These are phyloP conservation scores for Acanthornis magna DNA, from an alignment of 2,797 vertebrate species.

Conservation along the genomic window DNA sequence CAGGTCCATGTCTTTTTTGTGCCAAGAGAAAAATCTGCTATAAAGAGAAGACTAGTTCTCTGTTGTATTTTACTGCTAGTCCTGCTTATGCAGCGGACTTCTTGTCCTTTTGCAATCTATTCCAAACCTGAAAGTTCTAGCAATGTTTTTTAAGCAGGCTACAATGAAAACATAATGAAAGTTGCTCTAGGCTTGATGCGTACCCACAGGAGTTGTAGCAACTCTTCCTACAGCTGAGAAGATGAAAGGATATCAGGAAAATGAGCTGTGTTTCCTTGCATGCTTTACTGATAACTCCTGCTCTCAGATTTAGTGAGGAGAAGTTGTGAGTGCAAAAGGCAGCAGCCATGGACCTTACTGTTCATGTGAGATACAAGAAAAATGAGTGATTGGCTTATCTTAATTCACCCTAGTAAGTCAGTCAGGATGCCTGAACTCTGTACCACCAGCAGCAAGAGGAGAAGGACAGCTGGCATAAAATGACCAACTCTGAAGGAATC, in stretches of 20 bases:
- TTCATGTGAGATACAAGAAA: background rate
- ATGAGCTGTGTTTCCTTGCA: background rate
- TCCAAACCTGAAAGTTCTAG: background rate
- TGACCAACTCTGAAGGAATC: background rate
- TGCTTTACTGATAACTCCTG: background rate
- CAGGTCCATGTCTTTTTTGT: background rate
- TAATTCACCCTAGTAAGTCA: background rate
- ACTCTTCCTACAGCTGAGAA: background rate
- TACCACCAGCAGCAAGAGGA: background rate
- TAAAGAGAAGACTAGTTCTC: background rate
- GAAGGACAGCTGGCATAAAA: background rate
- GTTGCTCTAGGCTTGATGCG: background rate
- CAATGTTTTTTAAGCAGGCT: background rate
- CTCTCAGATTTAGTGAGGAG: background rate
- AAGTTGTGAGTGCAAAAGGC: rapidly evolving
- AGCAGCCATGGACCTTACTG: background rate
- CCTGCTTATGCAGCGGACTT: background rate
- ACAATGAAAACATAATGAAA: background rate
- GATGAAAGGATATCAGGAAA: background rate
- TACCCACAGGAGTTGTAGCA: background rate
- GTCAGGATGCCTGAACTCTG: background rate
- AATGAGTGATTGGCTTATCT: background rate
- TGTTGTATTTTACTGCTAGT: background rate
- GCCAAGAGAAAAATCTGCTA: background rate
- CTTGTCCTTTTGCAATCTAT: background rate